Percentiles rank a stretch among this genome's conserved stretches.
These are phyloP conservation scores for Drosophila lacicola DNA, from an alignment of 2,888 invertebrate genomes.

Conservation along the genomic window DNA sequence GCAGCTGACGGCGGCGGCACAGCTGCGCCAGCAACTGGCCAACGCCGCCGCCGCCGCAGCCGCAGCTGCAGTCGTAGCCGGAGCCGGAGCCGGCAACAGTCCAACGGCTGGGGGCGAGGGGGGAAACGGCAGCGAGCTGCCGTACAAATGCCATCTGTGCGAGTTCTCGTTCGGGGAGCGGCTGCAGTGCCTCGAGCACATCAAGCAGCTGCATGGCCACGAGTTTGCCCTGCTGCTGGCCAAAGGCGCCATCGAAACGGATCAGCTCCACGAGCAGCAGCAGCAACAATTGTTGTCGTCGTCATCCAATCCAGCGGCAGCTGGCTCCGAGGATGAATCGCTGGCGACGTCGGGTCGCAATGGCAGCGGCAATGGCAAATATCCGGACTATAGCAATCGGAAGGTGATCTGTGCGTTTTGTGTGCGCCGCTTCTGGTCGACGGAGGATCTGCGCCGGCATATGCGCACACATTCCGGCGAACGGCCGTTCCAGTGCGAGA, in stretches of 20 bases:
- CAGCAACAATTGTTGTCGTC: conserved; percentile 6
- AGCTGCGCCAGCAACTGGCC: conserved; percentile 85
- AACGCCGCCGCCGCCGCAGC: conserved; percentile 7
- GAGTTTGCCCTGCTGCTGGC: conserved; percentile 93
- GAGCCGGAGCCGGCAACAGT: too few species aligned
- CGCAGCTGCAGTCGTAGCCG: background rate
- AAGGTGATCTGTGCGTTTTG: conserved; percentile 97
- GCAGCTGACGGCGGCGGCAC: conserved; percentile 85
- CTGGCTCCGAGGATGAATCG: conserved; percentile 83
- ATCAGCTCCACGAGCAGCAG: conserved; percentile 13
- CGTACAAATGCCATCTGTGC: conserved; percentile 97
- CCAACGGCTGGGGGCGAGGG: background rate
- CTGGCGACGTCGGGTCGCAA: conserved; percentile 65
- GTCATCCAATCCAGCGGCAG: background rate
- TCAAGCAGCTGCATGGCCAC: conserved; percentile 90
- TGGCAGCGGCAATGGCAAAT: conserved; percentile 87
- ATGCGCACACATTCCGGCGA: conserved; percentile 98
- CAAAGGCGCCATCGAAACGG: conserved; percentile 90
- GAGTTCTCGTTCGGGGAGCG: conserved; percentile 93
- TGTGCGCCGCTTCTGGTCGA: conserved; percentile 97
- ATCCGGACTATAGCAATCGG: conserved; percentile 94
- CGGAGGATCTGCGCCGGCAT: conserved; percentile 96
- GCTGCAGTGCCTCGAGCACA: conserved; percentile 92
- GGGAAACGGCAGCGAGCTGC: conserved; percentile 86
- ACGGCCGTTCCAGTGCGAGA: conserved; percentile 95